Percentiles rank a stretch among this genome's conserved stretches.
phyloP scores from a whole-genome alignment of 2,797 vertebrate species.

The Apogon hyalosoma region DNA sequence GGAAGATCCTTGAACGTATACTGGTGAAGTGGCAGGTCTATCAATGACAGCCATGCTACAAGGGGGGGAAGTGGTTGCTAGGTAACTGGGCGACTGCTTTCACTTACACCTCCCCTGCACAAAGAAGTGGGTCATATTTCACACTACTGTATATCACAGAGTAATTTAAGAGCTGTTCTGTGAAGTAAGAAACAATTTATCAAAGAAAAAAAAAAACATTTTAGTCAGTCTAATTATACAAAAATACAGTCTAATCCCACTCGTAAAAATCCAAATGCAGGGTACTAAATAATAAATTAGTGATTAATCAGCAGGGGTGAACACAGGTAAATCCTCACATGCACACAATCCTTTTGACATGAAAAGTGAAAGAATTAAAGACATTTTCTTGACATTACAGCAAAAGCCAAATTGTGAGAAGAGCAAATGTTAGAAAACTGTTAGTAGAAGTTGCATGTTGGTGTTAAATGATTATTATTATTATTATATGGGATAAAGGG shows the following conservation, averaged over 20 bases:
- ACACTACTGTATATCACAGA: constrained; percentile 54
- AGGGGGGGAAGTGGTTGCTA: constrained; percentile 72
- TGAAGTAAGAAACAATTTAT: constrained; percentile 52
- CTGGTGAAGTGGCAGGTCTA: constrained; percentile 58
- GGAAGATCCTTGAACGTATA: constrained; percentile 58
- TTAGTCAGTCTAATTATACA: constrained; percentile 43
- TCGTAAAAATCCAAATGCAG: constrained; percentile 25
- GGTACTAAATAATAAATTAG: constrained; percentile 24
- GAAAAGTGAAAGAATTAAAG: constrained; percentile 42
- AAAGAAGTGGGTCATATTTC: constrained; percentile 72
- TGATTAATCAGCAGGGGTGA: constrained; percentile 56
- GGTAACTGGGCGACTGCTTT: constrained; percentile 71
- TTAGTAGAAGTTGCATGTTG: constrained; percentile 13
- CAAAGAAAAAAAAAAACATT: constrained; percentile 16
- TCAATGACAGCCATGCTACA: constrained; percentile 77
- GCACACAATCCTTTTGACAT: constrained; percentile 54
- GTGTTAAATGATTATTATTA: background rate
- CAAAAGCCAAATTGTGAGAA: constrained; percentile 31
- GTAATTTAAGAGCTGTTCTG: constrained; percentile 56
- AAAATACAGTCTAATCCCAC: constrained; percentile 46
- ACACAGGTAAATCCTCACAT: constrained; percentile 65
- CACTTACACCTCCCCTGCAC: constrained; percentile 66
- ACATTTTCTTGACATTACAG: background rate
- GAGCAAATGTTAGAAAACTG: constrained; percentile 12
- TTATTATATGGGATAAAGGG: background rate